These are phyloP conservation scores for Pogonognathellus flavescens DNA, from an alignment of 1,140 invertebrate species.

Conservation along the genomic window DNA sequence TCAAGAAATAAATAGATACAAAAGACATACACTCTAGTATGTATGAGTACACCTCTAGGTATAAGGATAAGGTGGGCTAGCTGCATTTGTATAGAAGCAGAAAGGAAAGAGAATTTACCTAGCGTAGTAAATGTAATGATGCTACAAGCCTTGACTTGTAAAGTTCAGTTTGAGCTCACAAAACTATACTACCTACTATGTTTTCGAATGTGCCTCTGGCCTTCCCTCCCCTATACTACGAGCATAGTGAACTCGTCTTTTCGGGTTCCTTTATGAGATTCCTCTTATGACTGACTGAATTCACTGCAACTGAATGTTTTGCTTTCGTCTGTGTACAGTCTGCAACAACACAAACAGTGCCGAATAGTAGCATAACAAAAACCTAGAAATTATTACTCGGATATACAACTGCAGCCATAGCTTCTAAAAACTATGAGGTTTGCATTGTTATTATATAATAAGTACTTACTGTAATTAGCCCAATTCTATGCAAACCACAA, in stretches of 20 bases:
- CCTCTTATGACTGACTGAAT: constrained; percentile 26
- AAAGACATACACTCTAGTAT: too few relatives aligned
- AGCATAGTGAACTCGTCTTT: constrained; percentile 53
- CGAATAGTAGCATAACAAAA: not conserved
- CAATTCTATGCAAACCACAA: too few relatives aligned
- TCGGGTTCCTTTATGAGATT: constrained; percentile 45
- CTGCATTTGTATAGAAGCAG: not conserved
- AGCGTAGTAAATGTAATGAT: not conserved
- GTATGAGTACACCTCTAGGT: not conserved
- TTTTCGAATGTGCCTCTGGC: constrained; percentile 7
- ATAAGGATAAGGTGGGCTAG: not conserved
- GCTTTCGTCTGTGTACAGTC: not conserved
- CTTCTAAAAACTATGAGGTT: not conserved
- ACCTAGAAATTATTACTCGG: not conserved
- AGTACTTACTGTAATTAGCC: too few relatives aligned
- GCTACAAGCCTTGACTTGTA: not conserved
- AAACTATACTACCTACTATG: not conserved
- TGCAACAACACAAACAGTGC: not conserved
- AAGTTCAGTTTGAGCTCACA: not conserved
- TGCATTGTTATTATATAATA: too few relatives aligned
- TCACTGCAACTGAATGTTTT: not conserved
- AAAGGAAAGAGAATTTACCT: constrained; percentile 17
- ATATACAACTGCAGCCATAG: not conserved
- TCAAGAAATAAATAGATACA: not conserved
- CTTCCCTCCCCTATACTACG: constrained; percentile 54